Percentiles rank a stretch among this genome's conserved stretches.
These are phyloP conservation scores for Silurus meridionalis DNA, from an alignment of 2,113 vertebrate genomes.

Conservation along the genomic window DNA sequence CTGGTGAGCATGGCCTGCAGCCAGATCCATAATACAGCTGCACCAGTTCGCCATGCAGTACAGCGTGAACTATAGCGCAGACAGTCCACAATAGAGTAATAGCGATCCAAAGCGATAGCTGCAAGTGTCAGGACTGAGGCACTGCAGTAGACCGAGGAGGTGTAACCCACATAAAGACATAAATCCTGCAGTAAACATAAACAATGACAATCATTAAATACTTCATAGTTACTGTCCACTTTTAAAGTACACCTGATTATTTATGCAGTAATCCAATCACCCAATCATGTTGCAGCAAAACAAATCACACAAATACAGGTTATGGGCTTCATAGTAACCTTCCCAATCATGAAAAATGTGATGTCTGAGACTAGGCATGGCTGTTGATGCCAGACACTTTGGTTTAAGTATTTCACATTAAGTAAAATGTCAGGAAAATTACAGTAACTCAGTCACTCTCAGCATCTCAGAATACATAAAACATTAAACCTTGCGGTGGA, in stretches of 20 bases:
- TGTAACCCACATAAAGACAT: slow-evolving; percentile 77
- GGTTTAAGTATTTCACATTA: too few relatives aligned
- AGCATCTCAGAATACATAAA: background rate
- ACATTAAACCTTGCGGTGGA: background rate
- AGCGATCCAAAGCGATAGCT: slow-evolving; percentile 79
- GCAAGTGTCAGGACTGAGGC: slow-evolving; percentile 77
- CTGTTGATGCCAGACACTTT: too few relatives aligned
- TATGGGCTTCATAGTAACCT: too few relatives aligned
- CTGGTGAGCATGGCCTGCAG: slow-evolving; percentile 75
- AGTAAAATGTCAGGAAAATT: too few relatives aligned
- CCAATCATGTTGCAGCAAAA: too few relatives aligned
- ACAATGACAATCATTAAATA: slow-evolving; percentile 25
- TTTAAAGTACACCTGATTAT: too few relatives aligned
- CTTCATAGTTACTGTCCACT: too few relatives aligned
- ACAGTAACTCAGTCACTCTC: too few relatives aligned
- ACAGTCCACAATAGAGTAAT: slow-evolving; percentile 78
- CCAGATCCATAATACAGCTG: slow-evolving; percentile 80
- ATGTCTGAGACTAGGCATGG: too few relatives aligned
- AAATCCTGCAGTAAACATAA: slow-evolving; percentile 65
- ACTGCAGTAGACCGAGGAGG: slow-evolving; percentile 80
- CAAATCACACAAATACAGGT: too few relatives aligned
- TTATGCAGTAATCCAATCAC: too few relatives aligned
- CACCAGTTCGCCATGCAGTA: slow-evolving; percentile 67
- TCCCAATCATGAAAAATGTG: too few relatives aligned
- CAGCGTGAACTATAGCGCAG: slow-evolving; percentile 75